Base-by-base conservation (phyloP, 92 coral and sea anemone species). In the Epizoanthus rinbou region DNA sequence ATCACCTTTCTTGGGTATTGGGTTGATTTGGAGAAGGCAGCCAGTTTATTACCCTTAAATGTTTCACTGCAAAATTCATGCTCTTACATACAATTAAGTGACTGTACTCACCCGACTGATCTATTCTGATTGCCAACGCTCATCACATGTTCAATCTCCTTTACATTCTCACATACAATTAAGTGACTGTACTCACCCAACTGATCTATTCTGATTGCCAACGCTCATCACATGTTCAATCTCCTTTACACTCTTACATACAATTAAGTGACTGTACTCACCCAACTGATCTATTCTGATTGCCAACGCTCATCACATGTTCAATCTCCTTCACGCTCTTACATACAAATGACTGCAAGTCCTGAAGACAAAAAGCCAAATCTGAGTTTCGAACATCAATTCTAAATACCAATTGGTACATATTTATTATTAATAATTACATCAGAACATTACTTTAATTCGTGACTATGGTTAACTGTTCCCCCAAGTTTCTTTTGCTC, bases 271-370 rank as follows among this genome's bases (percentile, higher is more conserved):
- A 28, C 31, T 28, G 31, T 28, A 28, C 31, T 28, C 31, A 28
- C 31, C 31, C 97, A 3, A 96, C 98, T 23, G 99, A 91, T 87
- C 99, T 89, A 76, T 94, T 92, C 79, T 92, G 99, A 79, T 94
- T 96, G 0, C 98, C 98, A 85, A 96, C 98, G 80, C 88, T 93
- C 96, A 93, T 91, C 0, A 96, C 97, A 90, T 94, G 97, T 71
- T 97, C 97, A 66, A 94, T 97, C 84, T 97, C 98, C 71, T 97
- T 97, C 9, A 97, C 98, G 80, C 99, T 94, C 78, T 97, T 94
- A 69, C 98, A 92, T 28, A 94, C 97, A 97, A 97, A 97, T 18
- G 82, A 78, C 35, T 78, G 82, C 21, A 78, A 63, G 41, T 78
- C 82, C 82, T 78, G 41, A 15, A 41, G 25, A 37, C 63, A 28